phyloP scores from a whole-genome alignment of 2,888 invertebrate species.

The Tinea semifulvella region DNA sequence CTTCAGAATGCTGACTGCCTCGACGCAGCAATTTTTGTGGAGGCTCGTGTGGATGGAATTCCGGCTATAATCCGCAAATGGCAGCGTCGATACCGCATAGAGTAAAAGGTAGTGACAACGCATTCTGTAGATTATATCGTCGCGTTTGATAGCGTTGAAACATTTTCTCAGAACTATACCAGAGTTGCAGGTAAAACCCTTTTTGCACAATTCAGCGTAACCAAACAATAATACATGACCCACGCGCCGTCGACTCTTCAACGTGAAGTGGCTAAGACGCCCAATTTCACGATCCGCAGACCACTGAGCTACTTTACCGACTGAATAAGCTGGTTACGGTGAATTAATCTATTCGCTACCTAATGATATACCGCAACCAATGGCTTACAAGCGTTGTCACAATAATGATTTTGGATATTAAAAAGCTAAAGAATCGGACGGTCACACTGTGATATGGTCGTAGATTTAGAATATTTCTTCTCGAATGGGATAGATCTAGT shows the following conservation, averaged over 20 bases:
- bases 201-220: conserved; percentile 62
- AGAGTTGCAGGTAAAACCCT: conserved; percentile 53
- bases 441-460: too few relatives aligned
- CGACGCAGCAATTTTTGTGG: too few relatives aligned
- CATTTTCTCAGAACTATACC: conserved; percentile 29
- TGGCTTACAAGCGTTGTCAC: not conserved
- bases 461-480: too few relatives aligned
- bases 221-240: conserved; percentile 35
- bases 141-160: conserved; percentile 22
- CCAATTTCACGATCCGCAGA: conserved; percentile 41
- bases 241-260: conserved; percentile 43
- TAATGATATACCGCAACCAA: not conserved
- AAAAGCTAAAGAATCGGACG: not conserved
- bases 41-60: too few relatives aligned
- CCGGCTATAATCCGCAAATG: too few relatives aligned
- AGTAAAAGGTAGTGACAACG: too few relatives aligned
- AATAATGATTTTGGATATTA: not conserved
- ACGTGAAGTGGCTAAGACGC: conserved; percentile 31
- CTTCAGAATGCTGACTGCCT: too few relatives aligned
- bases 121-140: too few relatives aligned
- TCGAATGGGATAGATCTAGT: too few relatives aligned
- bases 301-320: conserved; percentile 3
- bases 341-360: conserved; percentile 6
- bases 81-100: too few relatives aligned
- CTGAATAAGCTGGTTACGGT: conserved; percentile 4